Conservation (phyloP, 2,888 invertebrate species). For the Chironomus tentans region DNA sequence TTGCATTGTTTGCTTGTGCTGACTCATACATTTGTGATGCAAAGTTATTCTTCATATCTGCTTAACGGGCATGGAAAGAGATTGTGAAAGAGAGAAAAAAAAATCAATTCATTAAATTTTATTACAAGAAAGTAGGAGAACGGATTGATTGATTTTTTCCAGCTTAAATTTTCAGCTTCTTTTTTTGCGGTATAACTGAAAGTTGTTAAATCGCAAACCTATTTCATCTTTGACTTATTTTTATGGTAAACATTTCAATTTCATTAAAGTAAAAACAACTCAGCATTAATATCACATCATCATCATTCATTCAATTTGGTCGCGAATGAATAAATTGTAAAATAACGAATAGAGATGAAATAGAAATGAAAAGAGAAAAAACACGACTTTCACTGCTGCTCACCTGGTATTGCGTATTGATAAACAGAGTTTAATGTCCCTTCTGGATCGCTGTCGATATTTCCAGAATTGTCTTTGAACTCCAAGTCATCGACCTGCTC, state of each 20-base stretch:
- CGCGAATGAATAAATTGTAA: not conserved
- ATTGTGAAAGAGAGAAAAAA: not conserved
- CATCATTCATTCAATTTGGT: not conserved
- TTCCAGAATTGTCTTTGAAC: constrained; percentile 61
- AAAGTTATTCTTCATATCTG: constrained; percentile 28
- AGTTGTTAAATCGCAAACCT: too few relatives aligned
- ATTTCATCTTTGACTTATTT: too few relatives aligned
- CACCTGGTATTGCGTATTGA: constrained; percentile 20
- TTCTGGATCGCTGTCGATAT: constrained; percentile 43
- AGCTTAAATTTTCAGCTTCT: too few relatives aligned
- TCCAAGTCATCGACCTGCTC: constrained; percentile 57
- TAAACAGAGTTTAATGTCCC: not conserved
- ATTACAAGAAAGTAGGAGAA: not conserved
- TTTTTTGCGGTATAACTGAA: too few relatives aligned
- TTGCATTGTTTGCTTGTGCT: constrained; percentile 33
- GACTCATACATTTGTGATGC: constrained; percentile 34
- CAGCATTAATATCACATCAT: not conserved
- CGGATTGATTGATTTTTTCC: too few relatives aligned
- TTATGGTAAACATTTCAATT: not conserved
- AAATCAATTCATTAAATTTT: not conserved
- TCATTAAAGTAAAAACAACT: not conserved
- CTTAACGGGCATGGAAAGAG: not conserved
- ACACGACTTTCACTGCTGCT: not conserved
- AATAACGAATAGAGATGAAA: not conserved
- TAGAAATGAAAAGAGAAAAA: not conserved